Percentiles rank a stretch among this genome's conserved stretches.
phyloP scores from a whole-genome alignment of 1,140 invertebrate species.

The Kradibia gibbosae region DNA sequence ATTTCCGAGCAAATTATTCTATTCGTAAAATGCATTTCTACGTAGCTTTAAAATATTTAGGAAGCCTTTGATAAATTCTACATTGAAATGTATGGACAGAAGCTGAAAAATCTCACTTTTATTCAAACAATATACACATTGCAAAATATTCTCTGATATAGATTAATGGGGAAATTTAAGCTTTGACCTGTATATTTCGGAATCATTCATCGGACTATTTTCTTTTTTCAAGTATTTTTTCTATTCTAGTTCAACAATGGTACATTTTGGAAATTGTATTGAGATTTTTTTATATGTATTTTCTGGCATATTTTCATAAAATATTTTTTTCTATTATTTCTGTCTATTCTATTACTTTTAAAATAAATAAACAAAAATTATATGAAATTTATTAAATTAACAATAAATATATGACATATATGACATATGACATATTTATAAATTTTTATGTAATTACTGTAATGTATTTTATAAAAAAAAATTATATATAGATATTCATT shows the following conservation, averaged over 20 bases:
- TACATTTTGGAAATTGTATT: background rate
- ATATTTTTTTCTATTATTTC: background rate
- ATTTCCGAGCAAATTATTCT: no score
- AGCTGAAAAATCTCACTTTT: conserved; percentile 7
- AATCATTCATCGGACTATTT: background rate
- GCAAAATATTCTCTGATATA: conserved; percentile 9
- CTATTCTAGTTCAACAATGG: background rate
- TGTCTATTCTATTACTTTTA: background rate
- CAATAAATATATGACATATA: no score
- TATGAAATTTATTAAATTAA: no score
- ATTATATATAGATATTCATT: no score
- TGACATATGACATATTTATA: no score
- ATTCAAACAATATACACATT: conserved; percentile 19
- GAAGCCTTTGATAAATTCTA: conserved; percentile 2
- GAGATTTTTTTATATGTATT: background rate
- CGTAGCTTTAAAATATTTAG: no score
- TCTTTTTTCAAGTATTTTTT: background rate
- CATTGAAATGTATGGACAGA: conserved; percentile 4
- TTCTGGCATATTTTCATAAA: background rate
- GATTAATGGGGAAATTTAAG: conserved; percentile 24
- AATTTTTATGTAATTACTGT: no score
- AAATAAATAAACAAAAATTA: no score
- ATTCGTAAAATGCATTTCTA: no score
- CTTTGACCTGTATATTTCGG: conserved; percentile 25
- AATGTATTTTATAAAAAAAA: no score